Evolutionary conservation across 2,888 invertebrate genomes (phyloP).

Genomic region (Acanthacorydalis orientalis): DNA sequence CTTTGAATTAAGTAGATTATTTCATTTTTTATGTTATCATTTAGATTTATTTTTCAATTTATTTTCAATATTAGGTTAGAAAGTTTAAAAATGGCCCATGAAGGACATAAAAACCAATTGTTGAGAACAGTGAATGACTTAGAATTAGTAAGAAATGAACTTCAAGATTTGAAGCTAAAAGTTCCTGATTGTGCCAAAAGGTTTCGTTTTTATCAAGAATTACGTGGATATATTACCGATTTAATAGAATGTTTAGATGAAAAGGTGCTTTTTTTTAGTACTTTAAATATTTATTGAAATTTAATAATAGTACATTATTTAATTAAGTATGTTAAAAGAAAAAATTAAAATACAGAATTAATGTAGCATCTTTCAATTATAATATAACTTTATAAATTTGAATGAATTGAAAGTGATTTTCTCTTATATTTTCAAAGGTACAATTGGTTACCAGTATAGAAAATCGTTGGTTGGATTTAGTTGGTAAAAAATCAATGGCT

Average conservation of each 20-base stretch:
- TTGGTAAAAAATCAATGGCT: slow-evolving; percentile 54
- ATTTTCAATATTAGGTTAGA: slow-evolving; percentile 26
- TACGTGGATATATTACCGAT: slow-evolving; percentile 87
- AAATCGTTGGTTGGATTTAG: slow-evolving; percentile 54
- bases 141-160: slow-evolving; percentile 22
- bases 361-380: slow-evolving; percentile 7
- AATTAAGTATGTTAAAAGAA: not conserved
- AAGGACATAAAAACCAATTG: slow-evolving; percentile 21
- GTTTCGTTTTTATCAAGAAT: slow-evolving; percentile 88
- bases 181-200: slow-evolving; percentile 57
- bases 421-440: slow-evolving; percentile 28
- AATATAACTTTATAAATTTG: too few species aligned
- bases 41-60: not conserved
- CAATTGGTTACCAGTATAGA: slow-evolving; percentile 63
- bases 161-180: slow-evolving; percentile 37
- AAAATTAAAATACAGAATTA: not conserved
- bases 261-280: too few species aligned
- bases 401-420: not conserved
- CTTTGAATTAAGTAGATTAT: too few species aligned
- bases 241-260: slow-evolving; percentile 94
- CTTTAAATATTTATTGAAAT: too few species aligned
- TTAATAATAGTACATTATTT: too few species aligned
- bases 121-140: slow-evolving; percentile 21
- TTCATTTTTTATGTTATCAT: too few species aligned
- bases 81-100: slow-evolving; percentile 36